A percentile compares a stretch with the other conserved stretches of the same genome.
phyloP scores from a whole-genome alignment of 2,797 vertebrate species.

The Macrochelys suwanniensis region DNA sequence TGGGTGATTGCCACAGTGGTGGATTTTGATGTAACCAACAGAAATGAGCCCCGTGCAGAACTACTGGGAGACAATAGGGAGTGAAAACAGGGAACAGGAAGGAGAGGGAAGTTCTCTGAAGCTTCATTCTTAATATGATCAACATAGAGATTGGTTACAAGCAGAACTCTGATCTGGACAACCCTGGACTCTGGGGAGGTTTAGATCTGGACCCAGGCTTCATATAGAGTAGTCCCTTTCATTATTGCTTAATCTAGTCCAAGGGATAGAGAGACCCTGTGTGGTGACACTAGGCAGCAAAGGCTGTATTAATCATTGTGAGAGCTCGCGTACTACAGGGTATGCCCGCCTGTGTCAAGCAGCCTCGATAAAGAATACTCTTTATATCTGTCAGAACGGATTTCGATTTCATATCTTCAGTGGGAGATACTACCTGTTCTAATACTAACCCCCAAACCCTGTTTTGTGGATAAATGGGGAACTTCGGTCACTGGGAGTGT shows the following conservation, averaged over 20 bases:
- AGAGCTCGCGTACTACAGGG: not conserved
- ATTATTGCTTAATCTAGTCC: not conserved
- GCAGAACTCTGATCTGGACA: not conserved
- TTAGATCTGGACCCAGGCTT: not conserved
- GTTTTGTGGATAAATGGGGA: not conserved
- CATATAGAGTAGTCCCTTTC: too few species aligned
- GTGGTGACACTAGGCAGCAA: too few species aligned
- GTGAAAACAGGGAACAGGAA: not conserved
- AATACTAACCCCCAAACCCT: not conserved
- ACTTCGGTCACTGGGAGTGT: not conserved
- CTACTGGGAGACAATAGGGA: fast-evolving
- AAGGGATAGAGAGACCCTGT: not conserved
- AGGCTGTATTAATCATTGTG: too few species aligned
- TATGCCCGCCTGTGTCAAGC: not conserved
- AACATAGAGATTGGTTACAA: not conserved
- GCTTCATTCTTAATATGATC: not conserved
- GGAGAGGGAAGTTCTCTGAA: not conserved
- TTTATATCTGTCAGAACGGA: not conserved
- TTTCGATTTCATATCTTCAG: not conserved
- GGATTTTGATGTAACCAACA: not conserved
- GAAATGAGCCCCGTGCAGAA: not conserved
- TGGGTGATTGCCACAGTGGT: not conserved
- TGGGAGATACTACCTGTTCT: not conserved
- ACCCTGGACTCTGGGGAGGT: not conserved
- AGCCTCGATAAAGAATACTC: not conserved